A percentile compares a stretch with the other conserved stretches of the same genome.
These are phyloP conservation scores for Triplophysa tibetana DNA, from an alignment of 2,113 vertebrate genomes.

Conservation along the genomic window DNA sequence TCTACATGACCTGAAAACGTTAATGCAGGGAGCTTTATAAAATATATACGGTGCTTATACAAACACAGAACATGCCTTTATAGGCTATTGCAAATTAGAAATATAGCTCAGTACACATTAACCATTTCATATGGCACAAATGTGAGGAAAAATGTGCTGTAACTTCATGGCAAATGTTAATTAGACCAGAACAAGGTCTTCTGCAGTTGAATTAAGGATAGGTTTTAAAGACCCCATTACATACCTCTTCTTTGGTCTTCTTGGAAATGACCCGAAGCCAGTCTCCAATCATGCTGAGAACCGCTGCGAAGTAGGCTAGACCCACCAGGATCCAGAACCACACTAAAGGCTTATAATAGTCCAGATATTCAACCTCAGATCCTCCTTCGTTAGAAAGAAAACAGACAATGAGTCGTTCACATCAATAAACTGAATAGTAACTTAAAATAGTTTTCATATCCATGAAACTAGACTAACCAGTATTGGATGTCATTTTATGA, in stretches of 20 bases:
- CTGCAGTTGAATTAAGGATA: background rate
- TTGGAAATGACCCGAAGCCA: constrained; percentile 98
- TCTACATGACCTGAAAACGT: background rate
- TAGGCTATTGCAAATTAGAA: too few relatives aligned
- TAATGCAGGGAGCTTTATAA: background rate
- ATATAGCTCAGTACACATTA: background rate
- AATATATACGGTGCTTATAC: background rate
- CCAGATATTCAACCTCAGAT: constrained; percentile 87
- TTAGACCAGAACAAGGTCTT: background rate
- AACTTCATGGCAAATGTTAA: background rate
- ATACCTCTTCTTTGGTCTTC: constrained; percentile 99
- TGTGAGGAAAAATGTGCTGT: background rate
- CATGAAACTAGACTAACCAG: too few relatives aligned
- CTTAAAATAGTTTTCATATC: background rate
- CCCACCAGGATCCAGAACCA: constrained; percentile 99
- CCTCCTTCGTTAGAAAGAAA: constrained; percentile 71
- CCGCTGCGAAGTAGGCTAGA: constrained; percentile 95
- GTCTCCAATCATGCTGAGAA: constrained; percentile 98
- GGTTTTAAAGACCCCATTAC: background rate
- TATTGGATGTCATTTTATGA: too few relatives aligned
- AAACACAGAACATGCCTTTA: background rate
- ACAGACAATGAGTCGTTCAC: background rate
- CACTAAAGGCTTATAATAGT: constrained; percentile 96
- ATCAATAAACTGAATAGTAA: background rate
- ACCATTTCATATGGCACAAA: background rate